A percentile compares a stretch with the other conserved stretches of the same genome.
These are phyloP conservation scores for Drosophila takahashii DNA, from an alignment of 1,140 invertebrate species.

Conservation along the genomic window DNA sequence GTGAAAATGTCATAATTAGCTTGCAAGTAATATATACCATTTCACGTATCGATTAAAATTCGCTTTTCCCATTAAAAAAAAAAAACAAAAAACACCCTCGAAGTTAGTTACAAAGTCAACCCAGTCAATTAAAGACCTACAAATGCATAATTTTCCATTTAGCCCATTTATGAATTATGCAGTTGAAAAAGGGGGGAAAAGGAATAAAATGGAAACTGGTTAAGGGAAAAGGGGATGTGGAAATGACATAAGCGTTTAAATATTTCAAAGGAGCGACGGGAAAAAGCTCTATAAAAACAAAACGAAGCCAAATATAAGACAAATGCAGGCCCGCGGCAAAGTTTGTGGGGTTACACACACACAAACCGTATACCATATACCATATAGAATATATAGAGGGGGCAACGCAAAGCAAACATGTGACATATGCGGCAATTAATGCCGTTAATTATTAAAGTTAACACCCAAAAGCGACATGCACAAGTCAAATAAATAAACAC, in stretches of 20 bases:
- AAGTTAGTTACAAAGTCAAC: slow-evolving; percentile 6
- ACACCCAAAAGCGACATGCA: slow-evolving; percentile 82
- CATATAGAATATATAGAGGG: not conserved
- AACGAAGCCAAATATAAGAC: slow-evolving; percentile 34
- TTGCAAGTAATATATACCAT: not conserved
- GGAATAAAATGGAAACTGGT: not conserved
- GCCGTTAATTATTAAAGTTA: slow-evolving; percentile 83
- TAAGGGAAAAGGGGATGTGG: slow-evolving; percentile 13
- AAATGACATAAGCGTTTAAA: slow-evolving; percentile 70
- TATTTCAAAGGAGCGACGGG: slow-evolving; percentile 35
- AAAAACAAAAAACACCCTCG: slow-evolving; percentile 8
- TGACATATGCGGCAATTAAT: slow-evolving; percentile 83
- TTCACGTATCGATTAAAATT: slow-evolving; percentile 13
- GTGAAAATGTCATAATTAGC: not conserved
- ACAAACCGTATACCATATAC: too few relatives aligned
- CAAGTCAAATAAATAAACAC: slow-evolving; percentile 83
- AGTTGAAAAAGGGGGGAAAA: slow-evolving; percentile 10
- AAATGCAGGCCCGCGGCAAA: slow-evolving; percentile 26
- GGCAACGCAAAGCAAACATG: slow-evolving; percentile 62
- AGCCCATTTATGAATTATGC: slow-evolving; percentile 62
- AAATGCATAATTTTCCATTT: slow-evolving; percentile 59
- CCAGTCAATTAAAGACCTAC: slow-evolving; percentile 38
- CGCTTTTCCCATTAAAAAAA: not conserved
- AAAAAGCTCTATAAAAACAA: slow-evolving; percentile 36
- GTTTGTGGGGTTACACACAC: not conserved